phyloP scores from a whole-genome alignment of 2,888 invertebrate species.

The Mythimna ferrago region DNA sequence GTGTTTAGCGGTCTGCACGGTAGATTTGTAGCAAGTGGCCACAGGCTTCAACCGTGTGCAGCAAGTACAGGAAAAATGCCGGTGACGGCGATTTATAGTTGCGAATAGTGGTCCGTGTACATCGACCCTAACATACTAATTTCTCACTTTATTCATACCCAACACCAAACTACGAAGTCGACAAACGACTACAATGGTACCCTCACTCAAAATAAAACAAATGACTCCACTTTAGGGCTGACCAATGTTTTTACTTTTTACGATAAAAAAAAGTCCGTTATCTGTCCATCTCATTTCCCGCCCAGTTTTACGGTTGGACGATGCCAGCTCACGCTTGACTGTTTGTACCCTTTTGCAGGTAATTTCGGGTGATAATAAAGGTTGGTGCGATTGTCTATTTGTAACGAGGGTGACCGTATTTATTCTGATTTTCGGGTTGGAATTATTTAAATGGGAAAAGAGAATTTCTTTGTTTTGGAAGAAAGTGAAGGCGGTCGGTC shows the following conservation, averaged over 20 bases:
- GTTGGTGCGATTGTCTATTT: conserved; percentile 36
- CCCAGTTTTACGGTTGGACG: conserved; percentile 57
- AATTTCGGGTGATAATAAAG: conserved; percentile 24
- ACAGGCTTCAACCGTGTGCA: too few species aligned
- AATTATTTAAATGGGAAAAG: background rate
- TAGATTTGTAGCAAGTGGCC: too few species aligned
- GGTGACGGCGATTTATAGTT: too few species aligned
- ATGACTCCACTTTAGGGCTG: conserved; percentile 32
- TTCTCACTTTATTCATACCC: conserved; percentile 8
- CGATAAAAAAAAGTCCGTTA: conserved; percentile 50
- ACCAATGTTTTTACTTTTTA: conserved; percentile 45
- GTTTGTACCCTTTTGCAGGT: conserved; percentile 58
- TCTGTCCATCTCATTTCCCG: conserved; percentile 62
- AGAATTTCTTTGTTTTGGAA: background rate
- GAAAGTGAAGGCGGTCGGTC: background rate
- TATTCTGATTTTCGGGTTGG: conserved; percentile 22
- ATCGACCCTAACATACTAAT: too few species aligned
- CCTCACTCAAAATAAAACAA: conserved; percentile 42
- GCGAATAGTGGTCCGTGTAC: too few species aligned
- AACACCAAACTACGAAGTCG: conserved; percentile 1
- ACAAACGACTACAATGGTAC: conserved; percentile 38
- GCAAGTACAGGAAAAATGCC: too few species aligned
- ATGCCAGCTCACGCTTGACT: conserved; percentile 63
- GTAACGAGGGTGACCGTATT: conserved; percentile 30
- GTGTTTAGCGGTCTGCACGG: too few species aligned